These are phyloP conservation scores for Penaeus vannamei DNA, from an alignment of 1,140 invertebrate genomes.

Conservation along the genomic window DNA sequence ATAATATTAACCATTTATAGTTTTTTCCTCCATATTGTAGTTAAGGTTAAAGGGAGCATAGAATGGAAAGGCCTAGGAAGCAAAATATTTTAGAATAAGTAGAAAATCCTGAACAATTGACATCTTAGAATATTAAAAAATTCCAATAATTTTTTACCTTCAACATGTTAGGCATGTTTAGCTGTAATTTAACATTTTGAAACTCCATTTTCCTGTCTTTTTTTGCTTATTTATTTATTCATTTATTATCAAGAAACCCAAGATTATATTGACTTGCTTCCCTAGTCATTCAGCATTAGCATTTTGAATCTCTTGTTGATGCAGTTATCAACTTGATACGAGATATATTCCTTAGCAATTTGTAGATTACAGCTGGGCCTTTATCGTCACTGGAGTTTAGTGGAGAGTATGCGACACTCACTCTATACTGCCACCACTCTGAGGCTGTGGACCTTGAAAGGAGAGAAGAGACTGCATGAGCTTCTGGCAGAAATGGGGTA, in stretches of 20 bases:
- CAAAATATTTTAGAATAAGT: too few species aligned
- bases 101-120: too few species aligned
- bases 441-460: conserved; percentile 73
- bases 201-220: background rate
- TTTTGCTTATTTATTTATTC: background rate
- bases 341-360: conserved; percentile 62
- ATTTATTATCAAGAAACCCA: background rate
- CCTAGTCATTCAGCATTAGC: background rate
- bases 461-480: conserved; percentile 87
- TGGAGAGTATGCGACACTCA: conserved; percentile 87
- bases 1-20: too few species aligned
- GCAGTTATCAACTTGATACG: background rate
- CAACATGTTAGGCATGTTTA: too few species aligned
- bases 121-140: too few species aligned
- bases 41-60: too few species aligned
- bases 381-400: conserved; percentile 86
- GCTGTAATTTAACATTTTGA: background rate
- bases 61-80: too few species aligned
- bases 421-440: conserved; percentile 76
- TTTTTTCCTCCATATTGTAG: too few species aligned
- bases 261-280: background rate
- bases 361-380: conserved; percentile 69
- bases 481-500: conserved; percentile 91
- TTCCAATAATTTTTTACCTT: too few species aligned
- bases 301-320: background rate